Conservation (phyloP, 2,888 invertebrate genomes). For the Oxycera nigricornis region DNA sequence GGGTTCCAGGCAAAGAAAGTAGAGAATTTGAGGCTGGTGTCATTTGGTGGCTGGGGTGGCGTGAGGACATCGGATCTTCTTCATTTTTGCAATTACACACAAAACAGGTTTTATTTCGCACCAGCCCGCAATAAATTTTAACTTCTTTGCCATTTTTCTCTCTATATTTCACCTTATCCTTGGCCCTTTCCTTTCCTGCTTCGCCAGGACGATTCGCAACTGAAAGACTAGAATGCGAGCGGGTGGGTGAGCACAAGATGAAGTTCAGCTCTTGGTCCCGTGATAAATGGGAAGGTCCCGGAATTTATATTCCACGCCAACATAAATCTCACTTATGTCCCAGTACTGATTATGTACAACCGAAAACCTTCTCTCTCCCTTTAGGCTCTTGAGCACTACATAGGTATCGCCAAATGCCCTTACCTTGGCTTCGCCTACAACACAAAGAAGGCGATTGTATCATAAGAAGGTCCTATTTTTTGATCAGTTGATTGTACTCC, state of each 20-base stretch:
- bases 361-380: background rate
- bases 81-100: constrained; percentile 42
- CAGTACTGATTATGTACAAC: constrained; percentile 38
- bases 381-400: background rate
- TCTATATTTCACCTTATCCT: constrained; percentile 37
- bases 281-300: constrained; percentile 40
- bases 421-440: background rate
- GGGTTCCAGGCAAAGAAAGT: constrained; percentile 15
- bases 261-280: constrained; percentile 30
- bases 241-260: constrained; percentile 10
- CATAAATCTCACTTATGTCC: constrained; percentile 43
- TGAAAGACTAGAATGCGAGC: background rate
- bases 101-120: constrained; percentile 37
- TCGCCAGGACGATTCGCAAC: constrained; percentile 5
- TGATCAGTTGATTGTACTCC: constrained; percentile 29
- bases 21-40: background rate
- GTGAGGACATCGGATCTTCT: constrained; percentile 19
- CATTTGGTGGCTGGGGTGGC: background rate
- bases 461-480: constrained; percentile 20
- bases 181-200: constrained; percentile 26
- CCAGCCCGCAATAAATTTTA: constrained; percentile 40
- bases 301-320: constrained; percentile 40
- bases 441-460: background rate
- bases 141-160: constrained; percentile 37
- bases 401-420: background rate